These are phyloP conservation scores for Clamator glandarius DNA, from an alignment of 2,797 vertebrate genomes.

Conservation along the genomic window DNA sequence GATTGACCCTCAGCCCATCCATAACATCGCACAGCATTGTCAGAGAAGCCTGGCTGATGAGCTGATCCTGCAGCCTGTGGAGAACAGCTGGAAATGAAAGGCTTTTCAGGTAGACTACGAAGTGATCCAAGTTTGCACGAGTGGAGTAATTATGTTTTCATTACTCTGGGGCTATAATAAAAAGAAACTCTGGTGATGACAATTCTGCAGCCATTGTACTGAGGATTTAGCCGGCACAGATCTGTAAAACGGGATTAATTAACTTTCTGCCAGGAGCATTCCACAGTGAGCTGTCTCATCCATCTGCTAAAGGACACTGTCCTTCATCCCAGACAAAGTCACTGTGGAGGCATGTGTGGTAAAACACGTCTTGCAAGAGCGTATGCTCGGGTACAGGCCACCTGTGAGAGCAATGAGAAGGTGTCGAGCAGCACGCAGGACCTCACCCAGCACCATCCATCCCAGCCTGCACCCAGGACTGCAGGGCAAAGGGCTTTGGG, in stretches of 20 bases:
- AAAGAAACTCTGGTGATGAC: background rate
- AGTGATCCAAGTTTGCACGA: background rate
- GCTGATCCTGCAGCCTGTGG: background rate
- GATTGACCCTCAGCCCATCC: background rate
- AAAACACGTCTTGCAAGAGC: background rate
- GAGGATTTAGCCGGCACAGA: background rate
- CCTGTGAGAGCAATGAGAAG: background rate
- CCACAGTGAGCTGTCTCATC: background rate
- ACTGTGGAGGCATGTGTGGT: background rate
- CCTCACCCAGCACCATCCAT: too few species aligned
- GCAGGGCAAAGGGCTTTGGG: too few species aligned
- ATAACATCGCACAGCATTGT: accelerated
- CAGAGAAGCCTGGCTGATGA: background rate
- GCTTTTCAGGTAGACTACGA: background rate
- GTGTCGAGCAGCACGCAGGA: too few species aligned
- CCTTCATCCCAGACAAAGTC: background rate
- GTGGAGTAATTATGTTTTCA: background rate
- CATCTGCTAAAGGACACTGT: background rate
- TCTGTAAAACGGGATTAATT: constrained; percentile 16
- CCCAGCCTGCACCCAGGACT: too few species aligned
- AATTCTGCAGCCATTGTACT: background rate
- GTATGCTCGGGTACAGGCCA: background rate
- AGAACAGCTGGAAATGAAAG: background rate
- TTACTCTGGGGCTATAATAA: background rate
- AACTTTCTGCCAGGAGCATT: background rate